These are phyloP conservation scores for Plecturocebus donacophilus DNA, from an alignment of 2,113 vertebrate species.

Conservation along the genomic window DNA sequence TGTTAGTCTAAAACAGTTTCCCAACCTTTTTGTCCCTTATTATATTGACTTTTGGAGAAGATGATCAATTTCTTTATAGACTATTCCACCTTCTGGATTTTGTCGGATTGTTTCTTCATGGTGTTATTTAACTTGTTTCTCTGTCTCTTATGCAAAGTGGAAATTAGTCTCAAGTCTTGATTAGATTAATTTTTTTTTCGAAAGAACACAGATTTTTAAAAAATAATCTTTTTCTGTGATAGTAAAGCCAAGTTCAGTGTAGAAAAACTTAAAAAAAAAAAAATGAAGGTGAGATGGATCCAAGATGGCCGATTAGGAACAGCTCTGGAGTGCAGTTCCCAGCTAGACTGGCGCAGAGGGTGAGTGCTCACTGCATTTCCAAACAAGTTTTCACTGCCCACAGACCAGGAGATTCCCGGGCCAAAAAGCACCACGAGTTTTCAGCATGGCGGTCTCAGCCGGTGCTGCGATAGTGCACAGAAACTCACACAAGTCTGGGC, in stretches of 20 bases:
- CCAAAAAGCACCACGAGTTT: no score
- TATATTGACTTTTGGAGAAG: neutral
- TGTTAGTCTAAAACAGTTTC: neutral
- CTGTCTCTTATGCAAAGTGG: neutral
- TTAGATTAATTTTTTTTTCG: neutral
- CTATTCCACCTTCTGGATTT: neutral
- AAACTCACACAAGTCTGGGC: no score
- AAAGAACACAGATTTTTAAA: neutral
- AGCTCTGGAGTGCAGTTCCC: no score
- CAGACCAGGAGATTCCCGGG: no score
- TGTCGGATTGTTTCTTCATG: neutral
- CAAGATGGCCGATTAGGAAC: no score
- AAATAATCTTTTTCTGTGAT: neutral
- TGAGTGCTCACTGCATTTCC: no score
- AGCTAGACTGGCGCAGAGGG: no score
- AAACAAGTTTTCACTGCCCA: no score
- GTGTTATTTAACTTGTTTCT: neutral
- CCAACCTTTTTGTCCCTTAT: neutral
- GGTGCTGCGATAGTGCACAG: fast-evolving
- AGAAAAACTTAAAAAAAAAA: neutral
- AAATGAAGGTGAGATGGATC: neutral
- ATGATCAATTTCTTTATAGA: neutral
- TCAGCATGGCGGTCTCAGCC: no score
- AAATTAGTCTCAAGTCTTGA: neutral
- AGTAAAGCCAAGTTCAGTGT: neutral